Evolutionary conservation across 2,113 vertebrate genomes (phyloP), one percentile per base, ranked within the genome.

Genomic region (Ranitomeya variabilis): DNA sequence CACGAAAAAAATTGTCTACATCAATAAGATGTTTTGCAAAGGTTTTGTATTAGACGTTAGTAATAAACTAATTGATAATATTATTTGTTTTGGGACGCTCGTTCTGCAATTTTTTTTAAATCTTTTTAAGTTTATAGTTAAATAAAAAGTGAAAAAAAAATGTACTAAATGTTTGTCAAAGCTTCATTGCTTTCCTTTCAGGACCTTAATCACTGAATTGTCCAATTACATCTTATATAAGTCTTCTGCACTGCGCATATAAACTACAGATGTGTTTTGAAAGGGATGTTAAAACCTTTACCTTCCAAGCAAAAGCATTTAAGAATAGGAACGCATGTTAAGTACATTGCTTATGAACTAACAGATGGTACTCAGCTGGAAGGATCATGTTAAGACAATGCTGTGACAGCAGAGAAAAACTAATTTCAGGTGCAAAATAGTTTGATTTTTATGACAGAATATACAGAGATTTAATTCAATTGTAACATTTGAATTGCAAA

Each of bases 281-380:
- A 18, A 11, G 6, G 21, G 12, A 57, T n/a, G 16, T 80, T 57
- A 59, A 59, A 59, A 80, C 55, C 21, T 26, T 59, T 59, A 80
- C 60, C 14, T 31, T 60, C 59, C 3, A 60, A 80, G 15, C 10
- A n/a, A 8, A 59, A 31, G 51, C 23, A 59, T 13, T 59, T 80
- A 13, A 59, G 55, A 59, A 80, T 16, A 59, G 78, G 55, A 31
- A 80, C 2, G 31, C 78, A 80, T 60, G 55, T 80, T 80, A 80
- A 57, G 78, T 80, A 57, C 14, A 60, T 60, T 59, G 14, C 54
- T 80, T 80, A 80, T 80, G 78, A 80, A 55, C n/a, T 59, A 80
- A 60, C 78, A 80, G 78, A 80, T 80, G 54, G 78, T 31, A 18
- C 23, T 59, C 78, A 83, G 80, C 18, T 83, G 80, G 31, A 19